Evolutionary conservation across 2,113 vertebrate species (phyloP).

Genomic region (Podarcis raffonei): DNA sequence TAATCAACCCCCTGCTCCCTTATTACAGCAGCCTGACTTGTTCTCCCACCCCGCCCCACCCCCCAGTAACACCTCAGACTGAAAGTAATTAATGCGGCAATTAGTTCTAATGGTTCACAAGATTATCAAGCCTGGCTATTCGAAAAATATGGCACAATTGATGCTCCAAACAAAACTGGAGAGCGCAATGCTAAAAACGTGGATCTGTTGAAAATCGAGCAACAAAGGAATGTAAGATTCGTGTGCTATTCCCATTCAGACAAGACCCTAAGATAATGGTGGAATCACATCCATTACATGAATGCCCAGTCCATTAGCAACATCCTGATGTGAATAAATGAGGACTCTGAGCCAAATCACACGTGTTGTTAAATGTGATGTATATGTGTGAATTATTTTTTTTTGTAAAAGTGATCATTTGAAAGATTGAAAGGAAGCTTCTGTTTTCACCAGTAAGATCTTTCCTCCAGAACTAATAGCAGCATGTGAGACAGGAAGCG

Average conservation of each 20-base stretch:
- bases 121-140: slow-evolving; percentile 60
- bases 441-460: neutral
- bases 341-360: neutral
- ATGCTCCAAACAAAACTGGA: slow-evolving; percentile 45
- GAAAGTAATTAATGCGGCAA: slow-evolving; percentile 65
- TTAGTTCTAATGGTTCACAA: slow-evolving; percentile 68
- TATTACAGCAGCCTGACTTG: slow-evolving; percentile 18
- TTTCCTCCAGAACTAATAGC: neutral
- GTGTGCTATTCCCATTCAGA: neutral
- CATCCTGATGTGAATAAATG: neutral
- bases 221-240: neutral
- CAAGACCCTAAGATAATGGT: neutral
- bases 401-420: neutral
- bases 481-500: too few species aligned
- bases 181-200: slow-evolving; percentile 29
- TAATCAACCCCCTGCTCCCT: neutral
- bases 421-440: too few species aligned
- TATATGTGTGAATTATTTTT: neutral
- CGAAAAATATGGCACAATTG: slow-evolving; percentile 42
- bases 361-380: neutral
- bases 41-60: neutral
- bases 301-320: neutral
- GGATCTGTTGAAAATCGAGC: neutral
- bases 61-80: slow-evolving; percentile 28
- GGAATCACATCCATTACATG: neutral